Evolutionary conservation across 1,140 invertebrate genomes (phyloP).

Genomic region (Philopotamus ludificatus): DNA sequence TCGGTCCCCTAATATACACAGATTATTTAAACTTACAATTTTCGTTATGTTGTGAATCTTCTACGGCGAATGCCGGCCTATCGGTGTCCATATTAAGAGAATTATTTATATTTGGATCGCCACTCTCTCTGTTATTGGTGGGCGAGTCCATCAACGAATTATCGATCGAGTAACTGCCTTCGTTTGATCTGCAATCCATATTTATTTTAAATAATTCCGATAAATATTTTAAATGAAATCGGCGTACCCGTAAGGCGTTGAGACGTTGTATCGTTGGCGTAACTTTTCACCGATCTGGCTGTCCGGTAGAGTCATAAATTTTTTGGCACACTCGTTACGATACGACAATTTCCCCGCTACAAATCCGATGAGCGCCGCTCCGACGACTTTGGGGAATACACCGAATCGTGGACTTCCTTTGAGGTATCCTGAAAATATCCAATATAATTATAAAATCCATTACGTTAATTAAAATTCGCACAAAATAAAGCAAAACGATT

Average conservation of each 20-base stretch:
- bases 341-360: constrained; percentile 20
- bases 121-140: not conserved
- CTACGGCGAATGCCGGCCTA: constrained; percentile 1
- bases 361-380: constrained; percentile 1
- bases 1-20: not conserved
- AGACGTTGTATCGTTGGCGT: not conserved
- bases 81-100: constrained; percentile 19
- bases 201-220: no score
- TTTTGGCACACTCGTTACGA: constrained; percentile 10
- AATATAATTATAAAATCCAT: no score
- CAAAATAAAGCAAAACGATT: no score
- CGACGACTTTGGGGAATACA: not conserved
- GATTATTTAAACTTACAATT: constrained; percentile 7
- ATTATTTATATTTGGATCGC: not conserved
- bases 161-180: no score
- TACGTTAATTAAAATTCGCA: no score
- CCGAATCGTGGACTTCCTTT: not conserved
- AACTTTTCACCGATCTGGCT: constrained; percentile 4
- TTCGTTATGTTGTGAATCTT: not conserved
- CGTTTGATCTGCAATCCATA: no score
- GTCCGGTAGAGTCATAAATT: constrained; percentile 11
- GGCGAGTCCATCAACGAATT: not conserved
- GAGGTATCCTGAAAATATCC: constrained; percentile 22
- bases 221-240: no score
- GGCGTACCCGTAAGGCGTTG: no score